Percentiles rank a stretch among this genome's conserved stretches.
Evolutionary conservation across 2,888 invertebrate genomes (phyloP).

Genomic region (Teleiodes luculella): DNA sequence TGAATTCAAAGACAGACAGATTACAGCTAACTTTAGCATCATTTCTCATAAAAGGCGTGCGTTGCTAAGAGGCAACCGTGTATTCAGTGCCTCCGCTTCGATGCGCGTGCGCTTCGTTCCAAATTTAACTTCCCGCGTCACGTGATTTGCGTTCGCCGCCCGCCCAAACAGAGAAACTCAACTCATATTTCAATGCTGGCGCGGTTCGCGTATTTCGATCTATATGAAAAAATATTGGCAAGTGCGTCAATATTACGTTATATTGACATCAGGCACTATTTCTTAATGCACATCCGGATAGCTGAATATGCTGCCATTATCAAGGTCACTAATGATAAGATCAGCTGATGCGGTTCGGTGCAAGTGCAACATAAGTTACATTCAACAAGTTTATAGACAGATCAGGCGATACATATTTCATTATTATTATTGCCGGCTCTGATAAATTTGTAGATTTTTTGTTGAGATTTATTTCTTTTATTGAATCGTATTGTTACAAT

Average conservation of each 20-base stretch:
- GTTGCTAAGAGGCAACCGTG: constrained; percentile 55
- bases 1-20: constrained; percentile 42
- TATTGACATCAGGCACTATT: constrained; percentile 24
- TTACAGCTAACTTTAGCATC: constrained; percentile 67
- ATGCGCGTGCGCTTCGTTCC: constrained; percentile 67
- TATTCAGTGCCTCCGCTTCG: constrained; percentile 55
- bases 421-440: no score
- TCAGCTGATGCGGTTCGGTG: constrained; percentile 32
- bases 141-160: constrained; percentile 66
- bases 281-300: constrained; percentile 20
- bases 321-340: constrained; percentile 53
- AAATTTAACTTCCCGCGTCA: constrained; percentile 68
- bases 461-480: no score
- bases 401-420: not conserved
- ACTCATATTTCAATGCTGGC: constrained; percentile 70
- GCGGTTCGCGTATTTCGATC: constrained; percentile 42
- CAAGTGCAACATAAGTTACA: not conserved
- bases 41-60: constrained; percentile 72
- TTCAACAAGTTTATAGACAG: not conserved
- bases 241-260: not conserved
- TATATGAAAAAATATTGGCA: constrained; percentile 2
- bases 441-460: no score
- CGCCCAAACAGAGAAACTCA: constrained; percentile 78
- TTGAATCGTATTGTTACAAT: no score
- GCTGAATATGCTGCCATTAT: constrained; percentile 43